Conservation (phyloP, 1,140 invertebrate genomes). For the Trissolcus basalis region DNA sequence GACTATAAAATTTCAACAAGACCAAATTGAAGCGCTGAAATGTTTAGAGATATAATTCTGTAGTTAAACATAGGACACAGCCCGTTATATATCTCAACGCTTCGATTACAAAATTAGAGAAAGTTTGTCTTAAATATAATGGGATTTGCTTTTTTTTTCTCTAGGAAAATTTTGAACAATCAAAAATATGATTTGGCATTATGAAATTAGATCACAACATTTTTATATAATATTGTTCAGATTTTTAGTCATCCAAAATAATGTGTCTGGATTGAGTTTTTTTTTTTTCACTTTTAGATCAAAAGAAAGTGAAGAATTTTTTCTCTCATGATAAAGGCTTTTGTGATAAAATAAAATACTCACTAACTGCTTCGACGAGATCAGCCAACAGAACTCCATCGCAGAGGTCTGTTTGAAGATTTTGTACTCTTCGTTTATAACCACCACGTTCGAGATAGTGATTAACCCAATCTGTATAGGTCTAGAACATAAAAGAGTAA, state of each 20-base stretch:
- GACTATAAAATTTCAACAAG: not conserved
- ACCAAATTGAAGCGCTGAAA: constrained; percentile 1
- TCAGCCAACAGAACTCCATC: constrained; percentile 94
- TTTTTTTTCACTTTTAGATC: constrained; percentile 1
- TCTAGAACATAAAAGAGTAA: constrained; percentile 77
- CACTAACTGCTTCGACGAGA: constrained; percentile 95
- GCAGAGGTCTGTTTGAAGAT: constrained; percentile 90
- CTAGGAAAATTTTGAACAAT: too few species aligned
- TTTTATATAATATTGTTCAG: too few species aligned
- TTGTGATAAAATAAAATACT: constrained; percentile 74
- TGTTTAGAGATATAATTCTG: not conserved
- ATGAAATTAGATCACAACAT: not conserved
- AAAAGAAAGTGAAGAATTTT: not conserved
- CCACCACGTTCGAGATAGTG: constrained; percentile 95
- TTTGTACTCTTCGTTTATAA: constrained; percentile 87
- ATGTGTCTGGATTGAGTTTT: too few species aligned
- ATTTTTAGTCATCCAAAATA: too few species aligned
- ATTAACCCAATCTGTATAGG: constrained; percentile 98
- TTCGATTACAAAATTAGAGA: constrained; percentile 5
- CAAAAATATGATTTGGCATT: not conserved
- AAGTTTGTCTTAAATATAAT: constrained; percentile 2
- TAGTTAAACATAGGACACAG: constrained; percentile 5
- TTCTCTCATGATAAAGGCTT: not conserved
- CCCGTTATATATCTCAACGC: not conserved
- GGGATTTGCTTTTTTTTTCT: not conserved